Conservation (phyloP, 2,113 vertebrate species). For the Microcebus lehilahytsara region DNA sequence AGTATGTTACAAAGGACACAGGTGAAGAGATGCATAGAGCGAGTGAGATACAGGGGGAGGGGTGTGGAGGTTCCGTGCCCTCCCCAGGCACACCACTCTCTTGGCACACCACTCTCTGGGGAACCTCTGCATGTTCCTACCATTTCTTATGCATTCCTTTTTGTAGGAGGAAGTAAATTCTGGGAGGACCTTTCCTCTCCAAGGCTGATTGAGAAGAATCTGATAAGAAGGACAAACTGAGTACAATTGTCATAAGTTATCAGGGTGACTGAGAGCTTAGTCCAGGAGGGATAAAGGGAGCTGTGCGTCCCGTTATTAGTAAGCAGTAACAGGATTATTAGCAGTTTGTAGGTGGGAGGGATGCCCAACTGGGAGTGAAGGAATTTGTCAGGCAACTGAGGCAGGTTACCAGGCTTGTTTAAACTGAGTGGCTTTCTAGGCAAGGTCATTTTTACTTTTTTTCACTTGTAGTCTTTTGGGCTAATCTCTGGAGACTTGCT, state of each 20-base stretch:
- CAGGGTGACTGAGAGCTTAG: conserved; percentile 78
- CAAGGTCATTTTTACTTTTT: neutral
- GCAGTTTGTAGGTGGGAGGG: conserved; percentile 57
- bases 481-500: conserved; percentile 23
- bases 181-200: neutral
- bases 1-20: too few relatives aligned
- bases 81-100: too few relatives aligned
- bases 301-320: conserved; percentile 61
- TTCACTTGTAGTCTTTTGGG: neutral
- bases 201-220: neutral
- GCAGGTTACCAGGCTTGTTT: neutral
- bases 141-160: conserved; percentile 34
- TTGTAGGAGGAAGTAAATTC: conserved; percentile 17
- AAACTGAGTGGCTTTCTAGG: neutral
- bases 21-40: too few relatives aligned
- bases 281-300: conserved; percentile 75
- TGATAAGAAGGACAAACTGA: neutral
- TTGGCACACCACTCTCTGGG: too few relatives aligned
- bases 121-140: neutral
- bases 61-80: too few relatives aligned
- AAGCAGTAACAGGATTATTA: conserved; percentile 78
- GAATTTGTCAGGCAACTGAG: conserved; percentile 13
- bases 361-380: conserved; percentile 28
- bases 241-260: conserved; percentile 58
- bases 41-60: too few relatives aligned